Evolutionary conservation across 2,888 invertebrate species (phyloP), one percentile per base, ranked within the genome.

Genomic region (Drosophila pseudotalamancana): DNA sequence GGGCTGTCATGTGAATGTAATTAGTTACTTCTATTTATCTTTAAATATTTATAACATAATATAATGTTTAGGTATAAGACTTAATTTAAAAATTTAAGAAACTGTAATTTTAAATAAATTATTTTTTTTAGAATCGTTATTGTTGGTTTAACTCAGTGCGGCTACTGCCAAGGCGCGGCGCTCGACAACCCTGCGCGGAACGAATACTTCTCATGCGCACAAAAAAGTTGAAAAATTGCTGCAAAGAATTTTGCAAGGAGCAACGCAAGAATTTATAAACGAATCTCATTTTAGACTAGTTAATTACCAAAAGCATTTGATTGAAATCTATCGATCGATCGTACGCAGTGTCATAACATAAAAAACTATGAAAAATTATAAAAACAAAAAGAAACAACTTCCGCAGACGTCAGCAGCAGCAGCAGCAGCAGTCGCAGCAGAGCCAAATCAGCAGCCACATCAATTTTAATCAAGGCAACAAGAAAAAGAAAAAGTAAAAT

Each of bases 371-470:
- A 72, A 72, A 75, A 57, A 63, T 43, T 51, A 50, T 42, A 87
- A 84, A 80, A 75, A 61, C 37, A 75, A 81, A 75, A 74, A 42
- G 56, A 84, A 84, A 69, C 68, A 53, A 68, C 72, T 69, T 69
- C 62, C 81, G 87, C 69, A 72, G 81, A 86, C 87, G 87, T 80
- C 80, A 83, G 72, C 72, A 74, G 69, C 64, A 45, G 2, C 19
- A 42, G 23, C 37, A 43, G 35, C 18, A 25, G 27, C 46, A 54
- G 43, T 48, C 39, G 49, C n/a, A 46, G 66, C 23, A 49, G 29
- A 16, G 27, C 34, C n/a, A 21, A 23, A 51, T 37, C 69, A 57
- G 18, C 39, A 60, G 53, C 55, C 60, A 57, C 60, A 50, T 48
- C 51, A 61, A 34, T 40, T 74, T 64, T 34, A 55, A 37, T 43